A percentile compares a stretch with the other conserved stretches of the same genome.
These are phyloP conservation scores for Rhinoptilus africanus DNA, from an alignment of 2,113 vertebrate species.

Conservation along the genomic window DNA sequence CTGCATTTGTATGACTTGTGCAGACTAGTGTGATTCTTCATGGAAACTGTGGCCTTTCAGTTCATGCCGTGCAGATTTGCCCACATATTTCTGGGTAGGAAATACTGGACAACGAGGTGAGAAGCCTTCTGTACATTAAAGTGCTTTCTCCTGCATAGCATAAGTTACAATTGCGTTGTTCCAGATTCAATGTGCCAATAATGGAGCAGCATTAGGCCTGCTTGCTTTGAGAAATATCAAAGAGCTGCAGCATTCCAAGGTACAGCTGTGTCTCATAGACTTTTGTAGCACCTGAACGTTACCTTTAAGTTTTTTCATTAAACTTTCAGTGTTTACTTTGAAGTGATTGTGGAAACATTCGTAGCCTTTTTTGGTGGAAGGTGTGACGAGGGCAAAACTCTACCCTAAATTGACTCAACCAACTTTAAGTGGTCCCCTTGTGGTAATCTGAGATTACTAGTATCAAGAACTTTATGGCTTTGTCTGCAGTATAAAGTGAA, in stretches of 20 bases:
- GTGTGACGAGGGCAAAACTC: not conserved
- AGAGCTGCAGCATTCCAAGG: not conserved
- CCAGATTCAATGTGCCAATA: not conserved
- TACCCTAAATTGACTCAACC: not conserved
- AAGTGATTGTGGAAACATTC: not conserved
- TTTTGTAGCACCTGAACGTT: not conserved
- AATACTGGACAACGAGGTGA: not conserved
- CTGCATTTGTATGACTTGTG: not conserved
- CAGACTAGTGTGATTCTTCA: not conserved
- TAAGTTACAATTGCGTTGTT: not conserved
- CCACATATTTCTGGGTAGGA: not conserved
- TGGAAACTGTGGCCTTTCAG: not conserved
- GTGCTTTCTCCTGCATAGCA: not conserved
- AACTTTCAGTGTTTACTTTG: not conserved
- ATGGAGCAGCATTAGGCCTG: not conserved
- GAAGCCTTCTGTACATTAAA: not conserved
- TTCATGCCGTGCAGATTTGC: rapidly evolving
- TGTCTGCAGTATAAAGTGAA: not conserved
- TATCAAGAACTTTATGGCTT: not conserved
- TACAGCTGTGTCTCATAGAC: not conserved
- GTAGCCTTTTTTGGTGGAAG: not conserved
- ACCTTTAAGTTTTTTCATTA: not conserved
- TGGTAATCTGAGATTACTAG: not conserved
- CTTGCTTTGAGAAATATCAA: not conserved
- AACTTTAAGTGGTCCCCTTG: not conserved